Base-by-base conservation (phyloP, 2,797 vertebrate species). In the Apogon hyalosoma region DNA sequence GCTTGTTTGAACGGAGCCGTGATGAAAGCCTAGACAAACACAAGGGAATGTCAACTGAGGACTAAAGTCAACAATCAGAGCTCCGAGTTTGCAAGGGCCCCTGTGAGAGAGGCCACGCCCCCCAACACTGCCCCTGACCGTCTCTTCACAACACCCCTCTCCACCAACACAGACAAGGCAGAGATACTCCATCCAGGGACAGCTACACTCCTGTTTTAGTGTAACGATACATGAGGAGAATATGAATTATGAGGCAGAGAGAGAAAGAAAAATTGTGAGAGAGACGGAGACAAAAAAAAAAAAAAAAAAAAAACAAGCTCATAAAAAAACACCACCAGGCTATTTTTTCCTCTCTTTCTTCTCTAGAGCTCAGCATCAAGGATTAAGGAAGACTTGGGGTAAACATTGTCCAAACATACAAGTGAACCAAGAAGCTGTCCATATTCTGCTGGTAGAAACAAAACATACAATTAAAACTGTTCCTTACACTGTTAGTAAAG, bases 11-110 rank as follows among this genome's bases (percentile, higher is more conserved):
- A 90, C 79, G 76, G 89, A 85, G 88, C 73, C 83, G 18, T 73
- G 88, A 91, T 88, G 87, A 92, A 92, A 92, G 91, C 87, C 77
- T 89, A 87, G 86, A 86, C 87, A 92, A 93, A 94, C 90, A 91
- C 63, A 41, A 75, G 87, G 86, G 90, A 88, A 90, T 92, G 93
- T 93, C 89, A 93, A 77, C 78, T 43, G 79, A 86, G 86, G 74
- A 84, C 85, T 88, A 85, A 84, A 94, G 90, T 93, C 90, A 93
- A 93, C 88, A 92, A 69, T 77, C 73, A 24, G 78, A 85, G 79
- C 64, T 70, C 43, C 2, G 24, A 66, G 86, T 81, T 78, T 58
- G 79, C 59, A 45, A 60, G 47, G 84, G 84, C 72, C 84, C 76
- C 61, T 77, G 76, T 67, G 75, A 84, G 76, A 81, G 77, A 82